Conservation (phyloP, 2,797 vertebrate species). For the Urophycis tenuis region DNA sequence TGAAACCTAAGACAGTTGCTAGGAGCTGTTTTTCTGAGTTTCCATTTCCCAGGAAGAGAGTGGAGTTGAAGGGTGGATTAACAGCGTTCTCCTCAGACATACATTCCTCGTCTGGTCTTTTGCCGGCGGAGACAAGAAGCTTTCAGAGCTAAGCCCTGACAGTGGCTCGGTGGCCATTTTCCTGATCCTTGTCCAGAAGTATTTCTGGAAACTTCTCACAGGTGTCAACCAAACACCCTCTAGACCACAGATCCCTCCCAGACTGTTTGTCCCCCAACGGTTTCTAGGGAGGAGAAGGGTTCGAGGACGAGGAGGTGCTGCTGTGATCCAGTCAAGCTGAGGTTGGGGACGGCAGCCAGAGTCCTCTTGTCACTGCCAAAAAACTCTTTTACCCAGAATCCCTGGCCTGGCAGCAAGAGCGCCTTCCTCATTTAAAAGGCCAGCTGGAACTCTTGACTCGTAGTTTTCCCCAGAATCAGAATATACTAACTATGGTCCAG, state of each 20-base stretch:
- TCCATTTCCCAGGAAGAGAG: background rate
- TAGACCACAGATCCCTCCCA: slow-evolving; percentile 20
- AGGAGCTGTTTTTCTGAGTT: background rate
- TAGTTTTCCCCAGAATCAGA: slow-evolving; percentile 22
- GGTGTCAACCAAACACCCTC: slow-evolving; percentile 15
- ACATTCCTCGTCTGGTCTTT: slow-evolving; percentile 14
- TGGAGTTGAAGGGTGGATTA: background rate
- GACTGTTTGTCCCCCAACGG: slow-evolving; percentile 39
- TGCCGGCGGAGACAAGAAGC: background rate
- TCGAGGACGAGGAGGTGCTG: background rate
- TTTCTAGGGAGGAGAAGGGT: slow-evolving; percentile 33
- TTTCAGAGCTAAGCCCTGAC: slow-evolving; percentile 19
- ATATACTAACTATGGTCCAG: slow-evolving; percentile 12
- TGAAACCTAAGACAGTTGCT: too few species aligned
- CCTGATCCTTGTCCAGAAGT: slow-evolving; percentile 31
- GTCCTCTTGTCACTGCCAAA: slow-evolving; percentile 25
- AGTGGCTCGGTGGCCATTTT: background rate
- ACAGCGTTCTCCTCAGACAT: background rate
- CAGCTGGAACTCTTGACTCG: slow-evolving; percentile 14
- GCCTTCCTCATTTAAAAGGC: slow-evolving; percentile 1
- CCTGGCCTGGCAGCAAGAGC: slow-evolving; percentile 12
- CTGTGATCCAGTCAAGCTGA: background rate
- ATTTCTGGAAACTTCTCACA: slow-evolving; percentile 30
- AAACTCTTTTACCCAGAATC: slow-evolving; percentile 25
- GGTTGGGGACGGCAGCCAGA: slow-evolving; percentile 7